A percentile compares a stretch with the other conserved stretches of the same genome.
Conservation (phyloP, 2,113 vertebrate genomes). For the Cryptomyrus ogoouensis region DNA sequence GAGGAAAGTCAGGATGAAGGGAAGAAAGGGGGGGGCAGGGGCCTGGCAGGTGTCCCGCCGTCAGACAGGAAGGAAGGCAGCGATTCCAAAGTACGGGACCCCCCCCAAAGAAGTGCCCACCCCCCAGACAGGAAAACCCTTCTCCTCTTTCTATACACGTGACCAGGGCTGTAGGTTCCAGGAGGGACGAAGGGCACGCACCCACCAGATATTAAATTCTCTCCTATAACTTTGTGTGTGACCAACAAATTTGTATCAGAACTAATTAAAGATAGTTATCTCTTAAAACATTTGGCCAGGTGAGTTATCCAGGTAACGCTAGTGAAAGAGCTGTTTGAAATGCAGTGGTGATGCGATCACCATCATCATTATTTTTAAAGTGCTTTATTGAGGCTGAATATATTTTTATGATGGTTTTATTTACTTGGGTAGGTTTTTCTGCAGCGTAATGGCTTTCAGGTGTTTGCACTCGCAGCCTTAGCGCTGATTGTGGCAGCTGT, state of each 20-base stretch:
- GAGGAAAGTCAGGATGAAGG: background rate
- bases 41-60: background rate
- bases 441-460: background rate
- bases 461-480: background rate
- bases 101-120: background rate
- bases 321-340: background rate
- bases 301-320: background rate
- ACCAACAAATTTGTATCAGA: background rate
- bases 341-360: background rate
- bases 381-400: background rate
- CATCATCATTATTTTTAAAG: background rate
- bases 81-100: background rate
- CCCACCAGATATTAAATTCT: background rate
- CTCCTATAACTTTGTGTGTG: background rate
- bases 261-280: background rate
- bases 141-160: background rate
- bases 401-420: background rate
- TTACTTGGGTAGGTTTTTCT: background rate
- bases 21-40: background rate
- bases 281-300: background rate
- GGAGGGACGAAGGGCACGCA: background rate
- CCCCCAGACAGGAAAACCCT: background rate
- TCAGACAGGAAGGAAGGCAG: background rate
- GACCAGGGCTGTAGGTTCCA: background rate
- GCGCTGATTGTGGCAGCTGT: background rate